Conservation (phyloP, 2,888 invertebrate species). For the Conchocele bisecta region DNA sequence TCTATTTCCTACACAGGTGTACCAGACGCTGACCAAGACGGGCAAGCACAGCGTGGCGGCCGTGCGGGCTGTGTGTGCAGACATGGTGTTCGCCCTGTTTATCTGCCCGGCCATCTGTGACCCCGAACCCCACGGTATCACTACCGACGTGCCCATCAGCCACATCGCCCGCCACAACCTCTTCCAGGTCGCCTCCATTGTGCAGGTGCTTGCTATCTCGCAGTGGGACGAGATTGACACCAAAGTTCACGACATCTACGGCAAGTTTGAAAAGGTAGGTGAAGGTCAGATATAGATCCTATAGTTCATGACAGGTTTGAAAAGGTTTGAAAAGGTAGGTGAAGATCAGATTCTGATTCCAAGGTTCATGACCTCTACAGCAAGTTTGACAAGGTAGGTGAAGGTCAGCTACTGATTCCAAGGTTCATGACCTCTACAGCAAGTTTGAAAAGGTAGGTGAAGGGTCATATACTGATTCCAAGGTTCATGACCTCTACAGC, state of each 20-base stretch:
- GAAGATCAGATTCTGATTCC: conserved; percentile 89
- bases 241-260: conserved; percentile 90
- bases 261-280: conserved; percentile 88
- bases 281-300: no score
- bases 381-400: conserved; percentile 88
- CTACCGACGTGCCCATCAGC: conserved; percentile 94
- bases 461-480: no score
- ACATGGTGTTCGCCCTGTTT: conserved; percentile 95
- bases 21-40: conserved; percentile 85
- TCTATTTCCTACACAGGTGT: conserved; percentile 53
- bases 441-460: conserved; percentile 90
- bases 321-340: no score
- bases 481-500: no score
- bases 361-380: conserved; percentile 90
- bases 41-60: conserved; percentile 84
- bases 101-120: conserved; percentile 98
- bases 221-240: conserved; percentile 91
- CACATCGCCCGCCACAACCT: conserved; percentile 93
- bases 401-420: conserved; percentile 87
- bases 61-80: conserved; percentile 90
- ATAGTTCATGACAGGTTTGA: no score
- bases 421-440: conserved; percentile 89
- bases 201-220: conserved; percentile 94
- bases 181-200: conserved; percentile 91
- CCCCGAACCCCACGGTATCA: conserved; percentile 96